Evolutionary conservation across 2,113 vertebrate species (phyloP).

Genomic region (Syngnathus scovelli): DNA sequence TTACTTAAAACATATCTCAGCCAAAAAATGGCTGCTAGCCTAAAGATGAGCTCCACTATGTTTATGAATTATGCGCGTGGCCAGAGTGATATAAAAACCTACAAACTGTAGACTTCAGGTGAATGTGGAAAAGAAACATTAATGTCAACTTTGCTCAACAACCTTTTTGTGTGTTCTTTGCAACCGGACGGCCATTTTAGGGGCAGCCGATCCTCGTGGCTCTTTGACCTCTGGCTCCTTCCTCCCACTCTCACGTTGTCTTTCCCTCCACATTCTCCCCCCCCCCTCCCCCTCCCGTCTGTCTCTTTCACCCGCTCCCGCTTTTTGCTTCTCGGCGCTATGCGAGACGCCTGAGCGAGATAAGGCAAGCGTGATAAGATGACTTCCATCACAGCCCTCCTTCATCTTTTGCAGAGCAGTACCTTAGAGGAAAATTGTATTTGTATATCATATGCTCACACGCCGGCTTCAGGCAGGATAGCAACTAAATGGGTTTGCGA

Average conservation of each 20-base stretch:
- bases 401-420: constrained; percentile 51
- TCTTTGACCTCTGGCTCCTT: constrained; percentile 50
- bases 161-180: constrained; percentile 45
- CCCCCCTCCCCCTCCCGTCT: background rate
- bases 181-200: constrained; percentile 44
- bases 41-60: no score
- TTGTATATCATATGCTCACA: constrained; percentile 57
- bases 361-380: constrained; percentile 68
- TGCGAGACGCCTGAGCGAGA: constrained; percentile 67
- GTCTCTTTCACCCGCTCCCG: constrained; percentile 11
- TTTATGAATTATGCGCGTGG: no score
- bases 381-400: constrained; percentile 50
- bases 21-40: no score
- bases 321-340: constrained; percentile 40
- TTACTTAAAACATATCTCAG: background rate
- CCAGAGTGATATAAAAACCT: no score
- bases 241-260: constrained; percentile 13
- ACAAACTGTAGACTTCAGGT: constrained; percentile 16
- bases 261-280: constrained; percentile 1
- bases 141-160: constrained; percentile 43
- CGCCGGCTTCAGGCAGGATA: constrained; percentile 54
- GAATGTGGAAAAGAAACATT: constrained; percentile 22
- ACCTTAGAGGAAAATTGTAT: constrained; percentile 63
- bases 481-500: constrained; percentile 59
- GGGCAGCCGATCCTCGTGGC: constrained; percentile 42